These are phyloP conservation scores for Phalera bucephala DNA, from an alignment of 2,888 invertebrate genomes.

Conservation along the genomic window DNA sequence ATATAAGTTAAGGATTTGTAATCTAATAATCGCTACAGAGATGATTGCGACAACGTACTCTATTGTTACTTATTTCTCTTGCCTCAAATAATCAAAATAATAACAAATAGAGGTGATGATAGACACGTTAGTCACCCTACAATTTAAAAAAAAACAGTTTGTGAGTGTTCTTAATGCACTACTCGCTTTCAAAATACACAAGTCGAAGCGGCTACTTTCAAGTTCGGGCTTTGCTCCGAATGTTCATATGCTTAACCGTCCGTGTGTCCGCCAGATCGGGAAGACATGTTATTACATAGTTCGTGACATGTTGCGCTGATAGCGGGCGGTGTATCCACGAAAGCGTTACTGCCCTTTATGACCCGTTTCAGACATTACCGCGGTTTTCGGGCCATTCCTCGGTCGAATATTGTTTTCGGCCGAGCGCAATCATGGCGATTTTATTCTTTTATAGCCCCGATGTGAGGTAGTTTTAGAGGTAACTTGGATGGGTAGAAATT, in stretches of 20 bases:
- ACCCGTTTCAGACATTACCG: slow-evolving; percentile 32
- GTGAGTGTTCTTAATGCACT: too few relatives aligned
- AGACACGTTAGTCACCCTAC: too few relatives aligned
- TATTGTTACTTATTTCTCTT: too few relatives aligned
- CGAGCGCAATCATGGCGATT: slow-evolving; percentile 28
- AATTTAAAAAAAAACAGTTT: too few relatives aligned
- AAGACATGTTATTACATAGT: slow-evolving; percentile 40
- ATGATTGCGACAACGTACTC: too few relatives aligned
- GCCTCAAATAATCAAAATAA: too few relatives aligned
- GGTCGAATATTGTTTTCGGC: slow-evolving; percentile 45
- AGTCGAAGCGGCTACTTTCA: too few relatives aligned
- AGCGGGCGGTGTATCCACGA: slow-evolving; percentile 27
- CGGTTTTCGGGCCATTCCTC: slow-evolving; percentile 37
- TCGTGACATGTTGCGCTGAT: slow-evolving; percentile 51
- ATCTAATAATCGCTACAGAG: too few relatives aligned
- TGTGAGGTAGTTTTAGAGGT: slow-evolving; percentile 29
- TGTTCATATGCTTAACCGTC: slow-evolving; percentile 2
- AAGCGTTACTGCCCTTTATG: slow-evolving; percentile 32
- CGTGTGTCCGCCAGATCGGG: slow-evolving; percentile 14
- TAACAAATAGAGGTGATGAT: too few relatives aligned
- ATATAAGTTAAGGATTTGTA: too few relatives aligned
- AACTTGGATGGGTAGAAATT: slow-evolving; percentile 6
- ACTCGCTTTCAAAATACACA: too few relatives aligned
- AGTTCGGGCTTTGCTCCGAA: too few relatives aligned
- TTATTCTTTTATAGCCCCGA: slow-evolving; percentile 37